phyloP scores from a whole-genome alignment of 2,888 invertebrate genomes.

The Anthoptus insignis region DNA sequence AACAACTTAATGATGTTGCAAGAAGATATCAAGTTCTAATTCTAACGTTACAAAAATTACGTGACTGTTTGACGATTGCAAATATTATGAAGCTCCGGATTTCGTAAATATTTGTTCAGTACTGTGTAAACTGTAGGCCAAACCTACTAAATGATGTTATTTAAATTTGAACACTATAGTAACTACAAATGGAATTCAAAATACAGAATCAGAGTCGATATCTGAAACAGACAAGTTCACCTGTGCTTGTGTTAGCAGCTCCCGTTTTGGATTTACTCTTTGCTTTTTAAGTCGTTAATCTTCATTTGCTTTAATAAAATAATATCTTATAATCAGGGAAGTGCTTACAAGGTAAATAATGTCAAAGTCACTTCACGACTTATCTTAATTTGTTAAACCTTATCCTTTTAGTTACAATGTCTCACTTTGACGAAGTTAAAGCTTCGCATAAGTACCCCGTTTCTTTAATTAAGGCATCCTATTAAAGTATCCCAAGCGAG shows the following conservation, averaged over 20 bases:
- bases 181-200: background rate
- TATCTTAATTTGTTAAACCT: conserved; percentile 23
- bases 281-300: conserved; percentile 71
- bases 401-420: conserved; percentile 5
- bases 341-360: conserved; percentile 8
- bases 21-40: conserved; percentile 64
- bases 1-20: conserved; percentile 49
- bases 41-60: conserved; percentile 65
- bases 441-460: too few species aligned
- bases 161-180: conserved; percentile 37
- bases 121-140: conserved; percentile 67
- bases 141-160: conserved; percentile 53
- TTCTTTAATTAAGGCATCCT: too few species aligned
- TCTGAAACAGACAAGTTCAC: conserved; percentile 43
- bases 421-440: too few species aligned
- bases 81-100: conserved; percentile 48
- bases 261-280: conserved; percentile 69
- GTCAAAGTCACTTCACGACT: conserved; percentile 4
- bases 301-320: conserved; percentile 56
- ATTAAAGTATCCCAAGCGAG: too few species aligned
- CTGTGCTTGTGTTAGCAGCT: conserved; percentile 66
- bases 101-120: conserved; percentile 74
- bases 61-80: conserved; percentile 61
- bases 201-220: background rate
- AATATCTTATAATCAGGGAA: conserved; percentile 41